Evolutionary conservation across 2,888 invertebrate species (phyloP).

Genomic region (Agrenia bidenticulata): DNA sequence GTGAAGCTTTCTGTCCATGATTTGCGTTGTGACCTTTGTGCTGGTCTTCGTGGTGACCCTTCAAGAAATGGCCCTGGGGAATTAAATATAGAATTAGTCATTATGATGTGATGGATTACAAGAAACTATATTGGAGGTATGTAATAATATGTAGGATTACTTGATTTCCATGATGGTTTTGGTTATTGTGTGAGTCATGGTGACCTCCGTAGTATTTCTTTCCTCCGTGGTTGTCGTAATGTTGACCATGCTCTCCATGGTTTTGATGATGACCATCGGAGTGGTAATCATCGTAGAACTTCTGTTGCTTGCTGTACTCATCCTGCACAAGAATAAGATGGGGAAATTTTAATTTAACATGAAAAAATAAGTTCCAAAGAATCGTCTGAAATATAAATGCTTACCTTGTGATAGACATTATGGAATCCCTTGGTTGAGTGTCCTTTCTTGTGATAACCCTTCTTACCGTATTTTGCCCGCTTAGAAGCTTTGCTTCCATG

Average conservation of each 20-base stretch:
- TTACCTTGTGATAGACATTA: slow-evolving; percentile 52
- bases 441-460: slow-evolving; percentile 47
- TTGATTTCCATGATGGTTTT: slow-evolving; percentile 46
- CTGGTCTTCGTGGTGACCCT: slow-evolving; percentile 43
- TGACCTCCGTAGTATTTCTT: slow-evolving; percentile 49
- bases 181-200: slow-evolving; percentile 41
- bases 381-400: no score
- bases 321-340: slow-evolving; percentile 19
- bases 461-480: slow-evolving; percentile 45
- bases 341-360: neutral
- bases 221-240: slow-evolving; percentile 43
- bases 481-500: slow-evolving; percentile 46
- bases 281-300: slow-evolving; percentile 52
- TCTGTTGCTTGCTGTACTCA: slow-evolving; percentile 50
- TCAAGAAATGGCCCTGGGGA: slow-evolving; percentile 28
- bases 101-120: no score
- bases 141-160: no score
- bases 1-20: slow-evolving; percentile 25
- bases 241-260: slow-evolving; percentile 48
- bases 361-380: neutral
- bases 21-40: slow-evolving; percentile 41
- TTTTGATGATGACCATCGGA: slow-evolving; percentile 38
- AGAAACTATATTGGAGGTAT: no score
- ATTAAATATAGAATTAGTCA: no score
- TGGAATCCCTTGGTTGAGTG: slow-evolving; percentile 51